Percentiles rank a stretch among this genome's conserved stretches.
Evolutionary conservation across 2,888 invertebrate genomes (phyloP).

Genomic region (Vesta saturnalis): DNA sequence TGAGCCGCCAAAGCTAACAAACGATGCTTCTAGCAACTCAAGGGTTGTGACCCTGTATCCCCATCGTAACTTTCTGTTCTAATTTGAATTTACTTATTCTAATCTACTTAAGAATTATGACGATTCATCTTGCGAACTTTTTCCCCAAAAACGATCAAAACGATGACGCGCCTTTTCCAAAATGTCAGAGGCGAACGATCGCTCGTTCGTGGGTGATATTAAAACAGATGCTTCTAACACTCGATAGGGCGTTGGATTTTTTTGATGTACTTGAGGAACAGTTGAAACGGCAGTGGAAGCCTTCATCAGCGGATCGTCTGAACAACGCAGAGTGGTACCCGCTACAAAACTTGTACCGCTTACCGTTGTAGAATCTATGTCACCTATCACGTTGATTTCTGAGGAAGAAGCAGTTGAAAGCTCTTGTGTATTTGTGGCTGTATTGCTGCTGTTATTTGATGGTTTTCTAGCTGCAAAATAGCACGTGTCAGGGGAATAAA

Average conservation of each 20-base stretch:
- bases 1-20: slow-evolving; percentile 44
- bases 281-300: slow-evolving; percentile 56
- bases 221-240: slow-evolving; percentile 39
- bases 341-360: slow-evolving; percentile 59
- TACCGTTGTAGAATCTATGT: slow-evolving; percentile 36
- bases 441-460: slow-evolving; percentile 42
- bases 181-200: slow-evolving; percentile 76
- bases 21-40: slow-evolving; percentile 40
- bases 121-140: slow-evolving; percentile 59
- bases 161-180: slow-evolving; percentile 83
- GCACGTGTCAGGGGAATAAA: slow-evolving; percentile 41
- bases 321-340: slow-evolving; percentile 64
- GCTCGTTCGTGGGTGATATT: slow-evolving; percentile 55
- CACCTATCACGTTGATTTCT: slow-evolving; percentile 26
- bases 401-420: slow-evolving; percentile 41
- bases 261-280: slow-evolving; percentile 36
- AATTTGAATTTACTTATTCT: slow-evolving; percentile 32
- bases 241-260: slow-evolving; percentile 33
- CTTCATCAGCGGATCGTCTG: slow-evolving; percentile 68
- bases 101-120: slow-evolving; percentile 30
- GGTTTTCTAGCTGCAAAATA: slow-evolving; percentile 48
- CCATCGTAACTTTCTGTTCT: slow-evolving; percentile 36
- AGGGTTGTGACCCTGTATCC: slow-evolving; percentile 38
- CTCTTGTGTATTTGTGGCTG: slow-evolving; percentile 37
- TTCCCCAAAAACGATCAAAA: slow-evolving; percentile 88